These are phyloP conservation scores for Xenotilapia longispinis DNA, from an alignment of 2,113 vertebrate species.

Conservation along the genomic window DNA sequence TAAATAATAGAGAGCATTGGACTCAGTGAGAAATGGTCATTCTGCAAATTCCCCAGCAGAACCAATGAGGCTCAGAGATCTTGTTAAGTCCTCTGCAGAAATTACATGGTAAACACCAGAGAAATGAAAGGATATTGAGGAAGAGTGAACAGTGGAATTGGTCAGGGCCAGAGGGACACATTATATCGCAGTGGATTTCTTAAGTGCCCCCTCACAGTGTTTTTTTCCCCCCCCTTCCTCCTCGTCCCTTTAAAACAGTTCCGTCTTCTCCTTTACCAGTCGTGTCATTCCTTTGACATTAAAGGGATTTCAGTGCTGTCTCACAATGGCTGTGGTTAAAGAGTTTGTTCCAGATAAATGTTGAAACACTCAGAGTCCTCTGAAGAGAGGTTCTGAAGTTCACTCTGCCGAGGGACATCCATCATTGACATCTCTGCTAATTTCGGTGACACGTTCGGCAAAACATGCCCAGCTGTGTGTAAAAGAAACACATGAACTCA, in stretches of 20 bases:
- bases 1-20: background rate
- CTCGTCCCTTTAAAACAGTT: background rate
- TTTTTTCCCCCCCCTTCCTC: background rate
- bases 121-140: constrained; percentile 43
- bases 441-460: constrained; percentile 48
- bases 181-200: constrained; percentile 6
- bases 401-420: constrained; percentile 32
- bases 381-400: constrained; percentile 12
- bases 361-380: constrained; percentile 10
- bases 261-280: background rate
- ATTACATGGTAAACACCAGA: constrained; percentile 33
- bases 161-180: background rate
- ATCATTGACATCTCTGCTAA: constrained; percentile 57
- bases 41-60: constrained; percentile 17
- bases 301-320: background rate
- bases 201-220: background rate
- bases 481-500: constrained; percentile 52
- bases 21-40: background rate
- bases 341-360: constrained; percentile 25
- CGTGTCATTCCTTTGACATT: constrained; percentile 2
- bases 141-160: background rate
- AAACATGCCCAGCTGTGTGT: constrained; percentile 63
- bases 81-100: constrained; percentile 31
- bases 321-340: constrained; percentile 35
- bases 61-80: constrained; percentile 12